phyloP scores from a whole-genome alignment of 1,140 invertebrate species.

The Pseudomyrmex concolor region DNA sequence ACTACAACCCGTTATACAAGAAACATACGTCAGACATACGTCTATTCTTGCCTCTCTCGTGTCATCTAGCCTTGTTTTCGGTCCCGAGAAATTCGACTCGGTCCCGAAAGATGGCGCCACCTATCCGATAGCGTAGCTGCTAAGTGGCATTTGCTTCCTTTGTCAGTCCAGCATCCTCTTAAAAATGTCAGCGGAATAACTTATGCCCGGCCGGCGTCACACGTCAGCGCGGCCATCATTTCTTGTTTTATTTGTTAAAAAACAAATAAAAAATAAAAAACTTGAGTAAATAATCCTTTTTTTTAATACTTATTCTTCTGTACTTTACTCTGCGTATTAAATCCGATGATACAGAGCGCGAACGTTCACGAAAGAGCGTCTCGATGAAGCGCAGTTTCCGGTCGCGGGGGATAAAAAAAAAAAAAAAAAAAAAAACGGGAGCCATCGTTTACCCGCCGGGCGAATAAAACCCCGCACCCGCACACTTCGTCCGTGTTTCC shows the following conservation, averaged over 20 bases:
- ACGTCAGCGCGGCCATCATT: not conserved
- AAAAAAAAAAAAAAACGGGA: slow-evolving; percentile 6
- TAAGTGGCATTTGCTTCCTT: too few relatives aligned
- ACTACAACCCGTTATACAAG: too few relatives aligned
- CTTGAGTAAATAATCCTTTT: slow-evolving; percentile 5
- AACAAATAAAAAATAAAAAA: not conserved
- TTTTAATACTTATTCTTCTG: not conserved
- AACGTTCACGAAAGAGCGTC: not conserved
- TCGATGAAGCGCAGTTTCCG: slow-evolving; percentile 1
- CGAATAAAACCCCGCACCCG: slow-evolving; percentile 54
- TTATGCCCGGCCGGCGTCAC: too few relatives aligned
- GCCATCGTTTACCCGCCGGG: slow-evolving; percentile 45
- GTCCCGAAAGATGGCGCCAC: too few relatives aligned
- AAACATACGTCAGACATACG: too few relatives aligned
- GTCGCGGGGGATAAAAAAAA: slow-evolving; percentile 7
- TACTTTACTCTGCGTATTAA: not conserved
- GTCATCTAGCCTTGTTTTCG: too few relatives aligned
- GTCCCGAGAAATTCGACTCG: too few relatives aligned
- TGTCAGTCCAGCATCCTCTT: too few relatives aligned
- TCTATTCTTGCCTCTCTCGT: too few relatives aligned
- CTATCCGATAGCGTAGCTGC: too few relatives aligned
- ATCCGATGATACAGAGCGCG: not conserved
- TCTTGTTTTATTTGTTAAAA: too few relatives aligned
- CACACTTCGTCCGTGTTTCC: slow-evolving; percentile 24
- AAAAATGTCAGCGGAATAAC: not conserved